Evolutionary conservation across 2,113 vertebrate species (phyloP).

Genomic region (Bungarus multicinctus): DNA sequence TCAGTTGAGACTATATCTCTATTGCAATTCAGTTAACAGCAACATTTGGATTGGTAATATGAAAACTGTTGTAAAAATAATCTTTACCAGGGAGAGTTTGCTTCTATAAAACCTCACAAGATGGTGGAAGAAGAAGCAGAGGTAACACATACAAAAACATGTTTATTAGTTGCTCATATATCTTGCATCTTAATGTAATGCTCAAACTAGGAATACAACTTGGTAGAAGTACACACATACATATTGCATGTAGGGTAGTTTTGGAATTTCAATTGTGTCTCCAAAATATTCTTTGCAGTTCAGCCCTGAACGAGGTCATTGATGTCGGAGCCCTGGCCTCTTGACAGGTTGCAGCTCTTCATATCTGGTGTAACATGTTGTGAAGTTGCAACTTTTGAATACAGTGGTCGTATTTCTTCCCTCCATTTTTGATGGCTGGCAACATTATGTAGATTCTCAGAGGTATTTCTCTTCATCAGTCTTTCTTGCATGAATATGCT

Average conservation of each 20-base stretch:
- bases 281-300: conserved; percentile 29
- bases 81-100: background rate
- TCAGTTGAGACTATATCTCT: background rate
- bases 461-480: conserved; percentile 34
- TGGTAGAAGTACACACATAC: conserved; percentile 52
- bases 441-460: conserved; percentile 45
- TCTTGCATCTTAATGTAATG: conserved; percentile 48
- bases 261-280: conserved; percentile 36
- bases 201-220: conserved; percentile 57
- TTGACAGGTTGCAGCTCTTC: background rate
- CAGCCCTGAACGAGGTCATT: conserved; percentile 36
- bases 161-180: conserved; percentile 53
- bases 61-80: too few relatives aligned
- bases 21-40: background rate
- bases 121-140: background rate
- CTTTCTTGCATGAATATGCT: conserved; percentile 44
- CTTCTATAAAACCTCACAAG: background rate
- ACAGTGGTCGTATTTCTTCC: background rate
- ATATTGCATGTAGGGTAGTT: conserved; percentile 46
- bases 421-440: conserved; percentile 35
- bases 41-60: background rate
- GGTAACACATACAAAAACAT: conserved; percentile 47
- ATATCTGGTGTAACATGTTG: background rate
- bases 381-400: conserved; percentile 32
- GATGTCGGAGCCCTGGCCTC: conserved; percentile 32